Base-by-base conservation (phyloP, 2,888 invertebrate genomes). In the Hedychridium roseum region DNA sequence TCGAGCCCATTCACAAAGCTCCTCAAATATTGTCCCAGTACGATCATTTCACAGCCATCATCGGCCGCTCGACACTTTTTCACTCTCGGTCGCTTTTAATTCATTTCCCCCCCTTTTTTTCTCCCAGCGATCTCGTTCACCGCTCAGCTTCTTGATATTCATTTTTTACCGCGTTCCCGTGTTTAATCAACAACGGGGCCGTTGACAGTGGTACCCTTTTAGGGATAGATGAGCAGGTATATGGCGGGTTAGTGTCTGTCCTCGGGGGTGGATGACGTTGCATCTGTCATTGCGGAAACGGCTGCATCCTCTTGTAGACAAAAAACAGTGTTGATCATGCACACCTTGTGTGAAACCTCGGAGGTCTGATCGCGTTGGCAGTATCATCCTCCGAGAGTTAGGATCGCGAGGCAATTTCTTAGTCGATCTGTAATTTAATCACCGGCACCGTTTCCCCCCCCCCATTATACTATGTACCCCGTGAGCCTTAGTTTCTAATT, bases 271-370 rank as follows among this genome's bases (percentile, higher is more conserved):
- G 65, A 63, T 50, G 54, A 70, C 66, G 71, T 68, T 64, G 68
- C 76, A 78, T 77, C 77, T 77, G 76, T 74, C 74, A 60, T 67
- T 66, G 57, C 74, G 76, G 76, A 77, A 77, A 73, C 66, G 68
- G 67, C 64, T 64, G 67, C 57, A 49, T 50, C 60, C 61, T 67
- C n/a, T n/a, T n/a, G n/a, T n/a, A n/a, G n/a, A n/a, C n/a, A n/a
- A n/a, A n/a, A n/a, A n/a, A n/a, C n/a, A n/a, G n/a, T n/a, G n/a
- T 62, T 58, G 62, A 60, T 64, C 66, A 70, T 66, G 68, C 66
- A 70, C 67, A 67, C 52, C 64, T 63, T 63, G 56, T 62, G 64
- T 50, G 54, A 62, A 64, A 60, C 65, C 66, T n/a, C n/a, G n/a
- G n/a, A n/a, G n/a, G 54, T 43, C 54, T 72, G 70, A 68, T 70